Percentiles rank a stretch among this genome's conserved stretches.
phyloP scores from a whole-genome alignment of 64 coral and sea anemone species.

The Stichodactyla mertensii region DNA sequence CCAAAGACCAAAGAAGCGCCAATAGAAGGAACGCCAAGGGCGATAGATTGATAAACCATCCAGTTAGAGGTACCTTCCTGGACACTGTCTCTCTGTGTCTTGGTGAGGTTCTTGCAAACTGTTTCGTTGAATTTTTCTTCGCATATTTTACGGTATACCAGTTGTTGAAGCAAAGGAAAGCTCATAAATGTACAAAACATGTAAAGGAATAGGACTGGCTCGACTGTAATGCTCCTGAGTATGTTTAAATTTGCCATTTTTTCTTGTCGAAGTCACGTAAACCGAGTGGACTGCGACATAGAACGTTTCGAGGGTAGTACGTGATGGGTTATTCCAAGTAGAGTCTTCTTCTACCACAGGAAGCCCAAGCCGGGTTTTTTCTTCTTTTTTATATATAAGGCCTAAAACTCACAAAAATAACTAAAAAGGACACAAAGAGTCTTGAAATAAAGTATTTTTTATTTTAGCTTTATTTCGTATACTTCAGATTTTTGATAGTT shows the following conservation, averaged over 20 bases:
- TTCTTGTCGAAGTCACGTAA: background rate
- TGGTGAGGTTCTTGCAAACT: constrained; percentile 56
- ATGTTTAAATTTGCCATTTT: constrained; percentile 19
- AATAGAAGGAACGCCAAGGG: constrained; percentile 67
- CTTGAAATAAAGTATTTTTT: too few relatives aligned
- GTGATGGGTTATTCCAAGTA: too few relatives aligned
- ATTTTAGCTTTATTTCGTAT: too few relatives aligned
- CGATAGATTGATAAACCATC: constrained; percentile 81
- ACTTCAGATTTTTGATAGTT: too few relatives aligned
- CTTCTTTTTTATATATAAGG: too few relatives aligned
- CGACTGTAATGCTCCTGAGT: constrained; percentile 61
- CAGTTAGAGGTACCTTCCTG: constrained; percentile 67
- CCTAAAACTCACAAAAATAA: too few relatives aligned
- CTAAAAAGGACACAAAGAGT: too few relatives aligned
- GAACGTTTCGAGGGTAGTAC: too few relatives aligned
- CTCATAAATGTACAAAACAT: constrained; percentile 78
- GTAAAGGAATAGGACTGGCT: constrained; percentile 78
- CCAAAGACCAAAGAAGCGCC: constrained; percentile 63
- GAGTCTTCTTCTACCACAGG: too few relatives aligned
- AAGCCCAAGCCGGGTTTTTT: too few relatives aligned
- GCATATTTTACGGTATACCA: constrained; percentile 79
- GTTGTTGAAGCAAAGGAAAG: constrained; percentile 75
- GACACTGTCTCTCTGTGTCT: constrained; percentile 39
- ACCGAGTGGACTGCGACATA: background rate
- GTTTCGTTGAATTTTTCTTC: constrained; percentile 43